phyloP scores from a whole-genome alignment of 1,140 invertebrate genomes.

The Oryzaephilus surinamensis region DNA sequence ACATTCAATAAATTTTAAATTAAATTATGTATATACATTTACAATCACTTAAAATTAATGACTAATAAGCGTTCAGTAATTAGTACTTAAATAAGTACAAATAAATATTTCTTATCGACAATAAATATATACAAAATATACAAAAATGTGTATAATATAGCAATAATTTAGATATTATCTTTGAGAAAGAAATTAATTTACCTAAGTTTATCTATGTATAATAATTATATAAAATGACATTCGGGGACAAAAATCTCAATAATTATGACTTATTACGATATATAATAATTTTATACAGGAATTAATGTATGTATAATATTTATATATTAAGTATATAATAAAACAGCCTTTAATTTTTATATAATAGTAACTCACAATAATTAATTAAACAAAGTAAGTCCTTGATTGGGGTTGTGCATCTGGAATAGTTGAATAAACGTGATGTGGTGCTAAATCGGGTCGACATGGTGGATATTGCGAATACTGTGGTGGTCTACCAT shows the following conservation, averaged over 20 bases:
- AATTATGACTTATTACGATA: constrained; percentile 1
- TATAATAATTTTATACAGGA: neutral
- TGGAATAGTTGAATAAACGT: constrained; percentile 36
- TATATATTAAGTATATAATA: constrained; percentile 3
- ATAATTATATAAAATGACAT: constrained; percentile 7
- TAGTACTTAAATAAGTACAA: constrained; percentile 13
- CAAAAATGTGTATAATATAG: no score
- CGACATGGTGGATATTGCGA: constrained; percentile 26
- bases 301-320: neutral
- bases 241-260: constrained; percentile 3
- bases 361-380: constrained; percentile 15
- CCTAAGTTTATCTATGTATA: constrained; percentile 3
- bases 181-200: constrained; percentile 3
- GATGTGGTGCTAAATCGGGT: constrained; percentile 19
- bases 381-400: constrained; percentile 37
- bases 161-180: constrained; percentile 19
- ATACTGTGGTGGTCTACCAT: constrained; percentile 32
- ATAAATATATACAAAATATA: constrained; percentile 26
- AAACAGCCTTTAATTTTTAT: constrained; percentile 11
- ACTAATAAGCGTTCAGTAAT: constrained; percentile 33
- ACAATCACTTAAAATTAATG: constrained; percentile 33
- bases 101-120: constrained; percentile 17
- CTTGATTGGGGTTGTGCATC: constrained; percentile 31
- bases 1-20: constrained; percentile 19
- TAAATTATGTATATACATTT: constrained; percentile 25